These are phyloP conservation scores for Stenoptilia bipunctidactyla DNA, from an alignment of 2,888 invertebrate species.

Conservation along the genomic window DNA sequence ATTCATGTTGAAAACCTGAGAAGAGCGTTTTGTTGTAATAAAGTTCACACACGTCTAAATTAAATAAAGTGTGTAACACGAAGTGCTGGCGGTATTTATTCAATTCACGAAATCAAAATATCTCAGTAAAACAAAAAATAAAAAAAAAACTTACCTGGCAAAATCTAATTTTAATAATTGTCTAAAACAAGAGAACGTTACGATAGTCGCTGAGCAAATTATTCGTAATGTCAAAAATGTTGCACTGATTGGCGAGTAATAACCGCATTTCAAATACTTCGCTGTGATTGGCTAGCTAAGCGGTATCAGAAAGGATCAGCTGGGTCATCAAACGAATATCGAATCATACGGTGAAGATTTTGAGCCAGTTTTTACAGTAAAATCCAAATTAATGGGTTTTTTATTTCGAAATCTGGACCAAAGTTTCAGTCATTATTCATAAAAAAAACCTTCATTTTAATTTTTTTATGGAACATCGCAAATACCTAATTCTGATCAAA, in stretches of 20 bases:
- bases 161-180: constrained; percentile 12
- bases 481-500: no score
- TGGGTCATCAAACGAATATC: not conserved
- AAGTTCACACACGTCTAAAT: constrained; percentile 4
- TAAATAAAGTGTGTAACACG: constrained; percentile 7
- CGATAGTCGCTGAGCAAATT: no score
- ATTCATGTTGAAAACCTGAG: not conserved
- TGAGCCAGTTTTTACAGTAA: no score
- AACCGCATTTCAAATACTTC: no score
- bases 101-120: constrained; percentile 9
- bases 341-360: not conserved
- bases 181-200: not conserved
- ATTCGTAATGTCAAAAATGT: no score
- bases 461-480: no score
- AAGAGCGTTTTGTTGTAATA: not conserved
- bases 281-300: no score
- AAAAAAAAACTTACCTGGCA: constrained; percentile 10
- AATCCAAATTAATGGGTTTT: no score
- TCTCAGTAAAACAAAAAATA: constrained; percentile 11
- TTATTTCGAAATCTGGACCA: no score
- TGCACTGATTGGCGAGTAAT: no score
- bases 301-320: not conserved
- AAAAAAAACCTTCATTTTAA: no score
- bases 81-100: constrained; percentile 11
- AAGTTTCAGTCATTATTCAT: no score